Conservation (phyloP, 2,888 invertebrate species). For the Epistrophe grossulariae region DNA sequence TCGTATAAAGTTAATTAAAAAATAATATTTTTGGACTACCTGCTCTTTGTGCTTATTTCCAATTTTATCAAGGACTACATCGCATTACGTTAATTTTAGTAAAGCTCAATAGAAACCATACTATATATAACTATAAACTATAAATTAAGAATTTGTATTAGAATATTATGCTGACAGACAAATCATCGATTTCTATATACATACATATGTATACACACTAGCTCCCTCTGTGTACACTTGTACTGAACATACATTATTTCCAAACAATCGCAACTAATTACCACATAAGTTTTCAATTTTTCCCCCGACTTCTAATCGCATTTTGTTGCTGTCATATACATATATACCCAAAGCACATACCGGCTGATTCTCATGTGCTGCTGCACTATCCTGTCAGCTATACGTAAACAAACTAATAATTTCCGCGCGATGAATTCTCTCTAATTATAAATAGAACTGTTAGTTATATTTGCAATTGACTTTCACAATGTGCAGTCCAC, state of each 20-base stretch:
- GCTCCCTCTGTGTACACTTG: not conserved
- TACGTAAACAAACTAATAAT: slow-evolving; percentile 52
- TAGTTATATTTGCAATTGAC: slow-evolving; percentile 2
- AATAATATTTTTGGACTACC: not conserved
- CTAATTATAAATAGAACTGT: slow-evolving; percentile 33
- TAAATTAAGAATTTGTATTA: slow-evolving; percentile 17
- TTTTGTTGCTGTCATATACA: not conserved
- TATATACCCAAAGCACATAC: not conserved
- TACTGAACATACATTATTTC: no score
- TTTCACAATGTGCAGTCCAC: not conserved
- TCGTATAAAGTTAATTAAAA: no score
- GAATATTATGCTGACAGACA: slow-evolving; percentile 30
- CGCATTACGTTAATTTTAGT: slow-evolving; percentile 20
- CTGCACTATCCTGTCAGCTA: slow-evolving; percentile 1
- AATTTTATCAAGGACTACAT: slow-evolving; percentile 35
- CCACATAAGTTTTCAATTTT: slow-evolving; percentile 47
- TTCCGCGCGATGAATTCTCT: slow-evolving; percentile 49
- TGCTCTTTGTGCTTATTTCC: not conserved
- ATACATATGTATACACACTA: not conserved
- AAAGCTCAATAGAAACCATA: not conserved
- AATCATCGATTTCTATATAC: slow-evolving; percentile 47
- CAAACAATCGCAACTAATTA: slow-evolving; percentile 55
- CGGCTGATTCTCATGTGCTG: not conserved
- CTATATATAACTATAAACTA: no score
- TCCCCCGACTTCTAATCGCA: not conserved